Evolutionary conservation across 2,113 vertebrate species (phyloP).

Genomic region (Phasianus colchicus): DNA sequence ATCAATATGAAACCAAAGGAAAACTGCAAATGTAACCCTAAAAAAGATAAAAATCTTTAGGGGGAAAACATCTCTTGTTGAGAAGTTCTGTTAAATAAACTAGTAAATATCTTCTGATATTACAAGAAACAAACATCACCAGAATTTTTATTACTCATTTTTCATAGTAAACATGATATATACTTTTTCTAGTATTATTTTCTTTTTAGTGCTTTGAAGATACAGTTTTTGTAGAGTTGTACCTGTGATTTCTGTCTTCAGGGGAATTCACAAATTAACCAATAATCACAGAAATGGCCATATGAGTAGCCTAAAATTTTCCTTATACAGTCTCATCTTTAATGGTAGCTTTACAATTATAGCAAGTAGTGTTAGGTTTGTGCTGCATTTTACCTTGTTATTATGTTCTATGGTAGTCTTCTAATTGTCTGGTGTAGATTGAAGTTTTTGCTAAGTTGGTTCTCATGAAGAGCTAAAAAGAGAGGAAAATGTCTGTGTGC

Average conservation of each 20-base stretch:
- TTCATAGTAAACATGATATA: neutral
- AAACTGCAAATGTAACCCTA: neutral
- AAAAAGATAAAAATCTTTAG: neutral
- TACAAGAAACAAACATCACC: neutral
- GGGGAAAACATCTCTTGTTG: neutral
- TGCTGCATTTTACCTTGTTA: neutral
- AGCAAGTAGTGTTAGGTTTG: neutral
- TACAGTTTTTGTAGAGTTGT: neutral
- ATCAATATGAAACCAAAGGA: constrained; percentile 37
- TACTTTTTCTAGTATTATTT: neutral
- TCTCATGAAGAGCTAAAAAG: constrained; percentile 20
- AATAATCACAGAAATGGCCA: neutral
- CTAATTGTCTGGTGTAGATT: neutral
- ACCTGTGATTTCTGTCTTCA: neutral
- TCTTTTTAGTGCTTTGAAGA: neutral
- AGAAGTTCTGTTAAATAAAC: neutral
- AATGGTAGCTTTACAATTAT: neutral
- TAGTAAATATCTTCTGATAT: neutral
- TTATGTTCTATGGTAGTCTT: neutral
- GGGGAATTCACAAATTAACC: neutral
- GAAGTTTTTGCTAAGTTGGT: neutral
- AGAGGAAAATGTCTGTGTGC: neutral
- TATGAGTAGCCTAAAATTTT: neutral
- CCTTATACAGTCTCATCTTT: neutral
- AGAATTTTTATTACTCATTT: neutral